Evolutionary conservation across 1,140 invertebrate genomes (phyloP), one percentile per base, ranked within the genome.

Genomic region (Tyrophagus putrescentiae): DNA sequence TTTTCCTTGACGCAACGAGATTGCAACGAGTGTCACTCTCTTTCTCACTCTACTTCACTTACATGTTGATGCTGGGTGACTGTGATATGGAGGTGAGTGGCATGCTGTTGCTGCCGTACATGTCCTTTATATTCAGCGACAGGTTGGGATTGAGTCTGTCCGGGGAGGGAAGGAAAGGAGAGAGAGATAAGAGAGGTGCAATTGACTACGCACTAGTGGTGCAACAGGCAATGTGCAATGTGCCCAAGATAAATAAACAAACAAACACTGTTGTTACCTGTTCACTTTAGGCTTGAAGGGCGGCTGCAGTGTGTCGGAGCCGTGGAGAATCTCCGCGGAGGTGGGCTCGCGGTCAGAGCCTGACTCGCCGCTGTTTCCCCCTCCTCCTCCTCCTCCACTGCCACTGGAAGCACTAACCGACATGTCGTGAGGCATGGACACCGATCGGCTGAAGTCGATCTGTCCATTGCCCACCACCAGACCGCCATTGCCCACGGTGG

Each of bases 361-460:
- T n/a, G n/a, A n/a, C n/a, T n/a, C n/a, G n/a, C 45, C 45, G 9
- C 25, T 42, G 18, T 42, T 42, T 21, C 6, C 25, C 3, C 1
- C 41, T 21, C 41, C 41, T 21, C 41, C 41, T 21, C 41, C 41
- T 21, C 41, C 2, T 21, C 41, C 41, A 42, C 41, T 5, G 36
- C n/a, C n/a, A n/a, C n/a, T n/a, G n/a, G n/a, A n/a, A n/a, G n/a
- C n/a, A n/a, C n/a, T n/a, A n/a, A n/a, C n/a, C 6, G 25, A 42
- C 6, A 42, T 42, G 25, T 57, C 59, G 18, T 33, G 25, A 9
- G 62, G 62, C 31, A 63, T 60, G 9, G 58, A 60, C 29, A 60
- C 31, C 23, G 61, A 63, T 6, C 62, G 58, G 42, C 52, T 63
- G n/a, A 60, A 63, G 16, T 63, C 62, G 31, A 53, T 32, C 4